Conservation (phyloP, 2,113 vertebrate species). For the Benitochromis conjunctus region DNA sequence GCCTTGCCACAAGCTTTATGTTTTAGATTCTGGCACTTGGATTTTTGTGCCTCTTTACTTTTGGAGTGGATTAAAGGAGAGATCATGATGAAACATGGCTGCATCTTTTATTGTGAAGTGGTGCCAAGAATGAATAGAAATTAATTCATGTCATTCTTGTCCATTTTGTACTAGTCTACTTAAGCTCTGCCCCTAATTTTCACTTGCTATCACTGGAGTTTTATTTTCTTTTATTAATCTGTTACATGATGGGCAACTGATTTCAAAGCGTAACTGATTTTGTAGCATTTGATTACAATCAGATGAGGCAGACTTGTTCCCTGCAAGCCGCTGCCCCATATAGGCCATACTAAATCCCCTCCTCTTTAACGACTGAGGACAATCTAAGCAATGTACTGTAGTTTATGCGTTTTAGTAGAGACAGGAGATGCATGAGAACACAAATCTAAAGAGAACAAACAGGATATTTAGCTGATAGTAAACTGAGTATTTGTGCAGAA, state of each 20-base stretch:
- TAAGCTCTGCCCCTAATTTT: background rate
- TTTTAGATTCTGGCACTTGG: conserved; percentile 53
- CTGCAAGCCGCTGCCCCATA: background rate
- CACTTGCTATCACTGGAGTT: background rate
- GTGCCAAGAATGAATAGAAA: conserved; percentile 15
- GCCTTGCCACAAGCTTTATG: conserved; percentile 72
- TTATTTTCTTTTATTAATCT: background rate
- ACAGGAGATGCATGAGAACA: conserved; percentile 34
- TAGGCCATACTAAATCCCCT: conserved; percentile 35
- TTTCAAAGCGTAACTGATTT: conserved; percentile 6
- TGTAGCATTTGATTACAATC: conserved; percentile 53
- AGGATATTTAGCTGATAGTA: conserved; percentile 13
- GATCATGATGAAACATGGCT: conserved; percentile 21
- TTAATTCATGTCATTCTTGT: background rate
- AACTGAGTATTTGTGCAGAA: conserved; percentile 21
- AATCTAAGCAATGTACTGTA: conserved; percentile 53
- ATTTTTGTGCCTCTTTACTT: conserved; percentile 55
- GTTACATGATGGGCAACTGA: background rate
- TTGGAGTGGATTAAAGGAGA: conserved; percentile 20
- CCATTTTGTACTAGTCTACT: background rate
- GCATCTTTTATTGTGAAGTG: conserved; percentile 24
- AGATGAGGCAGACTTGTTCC: conserved; percentile 32
- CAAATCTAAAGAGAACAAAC: conserved; percentile 11
- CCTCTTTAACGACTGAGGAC: conserved; percentile 48
- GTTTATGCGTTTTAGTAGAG: conserved; percentile 24